Base-by-base conservation (phyloP, 2,888 invertebrate species). In the Poecilus cupreus region DNA sequence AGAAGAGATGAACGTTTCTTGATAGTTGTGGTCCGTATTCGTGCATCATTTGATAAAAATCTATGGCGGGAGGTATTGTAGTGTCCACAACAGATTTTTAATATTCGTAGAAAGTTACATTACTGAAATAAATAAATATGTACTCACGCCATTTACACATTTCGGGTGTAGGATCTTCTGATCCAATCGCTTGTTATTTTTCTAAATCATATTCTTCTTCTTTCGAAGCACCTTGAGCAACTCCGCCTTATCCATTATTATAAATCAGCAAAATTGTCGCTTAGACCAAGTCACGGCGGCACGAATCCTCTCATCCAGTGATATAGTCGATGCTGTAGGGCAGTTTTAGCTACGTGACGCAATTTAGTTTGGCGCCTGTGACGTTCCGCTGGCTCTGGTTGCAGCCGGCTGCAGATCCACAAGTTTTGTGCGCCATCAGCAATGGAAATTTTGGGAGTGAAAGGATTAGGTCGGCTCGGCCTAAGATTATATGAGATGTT, bases 291-390 rank as follows among this genome's bases (percentile, higher is more conserved):
- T 49, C 49, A 16, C 49, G 49, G n/a, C 16, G 18, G 18, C 43
- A 1, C 54, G 49, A 49, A 54, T 13, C 32, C 32, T 5, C 32
- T 32, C 32, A 32, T 32, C 32, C n/a, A 16, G 13, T 16, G 49
- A 49, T 16, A 16, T 16, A 49, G 49, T 32, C 32, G 32, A 5
- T 32, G 32, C 32, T 32, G 49, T 57, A 18, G 72, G 72, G 43
- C 72, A 72, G 46, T 72, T 72, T 10, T 46, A 24, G 43, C 8
- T 46, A 72, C 72, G 72, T 72, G 72, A 72, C 72, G 72, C 49
- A 72, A 72, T 72, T 72, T 72, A 72, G 72, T 22, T 46, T 4
- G 39, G 49, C 43, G 70, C 37, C 6, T n/a, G 70, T 13, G 22
- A 32, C 16, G 39, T 43, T 37, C 16, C 13, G 13, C 70, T 70